Evolutionary conservation across 2,888 invertebrate species (phyloP).

Genomic region (Rotaria socialis): DNA sequence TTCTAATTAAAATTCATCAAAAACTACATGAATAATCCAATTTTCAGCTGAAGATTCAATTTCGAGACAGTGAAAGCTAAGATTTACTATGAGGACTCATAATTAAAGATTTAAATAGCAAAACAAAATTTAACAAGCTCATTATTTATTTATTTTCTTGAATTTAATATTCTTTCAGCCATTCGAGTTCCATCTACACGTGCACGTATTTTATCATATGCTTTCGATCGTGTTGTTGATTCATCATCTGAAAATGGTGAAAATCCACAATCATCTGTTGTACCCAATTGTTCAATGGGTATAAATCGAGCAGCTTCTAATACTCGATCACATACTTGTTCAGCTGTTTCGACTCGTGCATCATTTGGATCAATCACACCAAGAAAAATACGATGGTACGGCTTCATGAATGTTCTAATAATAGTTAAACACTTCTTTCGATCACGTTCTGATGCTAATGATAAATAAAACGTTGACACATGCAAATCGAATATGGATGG

Average conservation of each 20-base stretch:
- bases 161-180: slow-evolving; percentile 5
- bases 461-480: not conserved
- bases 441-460: not conserved
- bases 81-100: too few relatives aligned
- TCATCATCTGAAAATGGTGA: slow-evolving; percentile 23
- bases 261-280: slow-evolving; percentile 38
- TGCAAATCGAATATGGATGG: not conserved
- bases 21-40: too few relatives aligned
- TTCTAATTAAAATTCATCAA: too few relatives aligned
- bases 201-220: slow-evolving; percentile 13
- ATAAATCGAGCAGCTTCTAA: not conserved
- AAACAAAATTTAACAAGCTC: too few relatives aligned
- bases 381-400: not conserved
- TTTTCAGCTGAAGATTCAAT: too few relatives aligned
- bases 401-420: not conserved
- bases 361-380: not conserved
- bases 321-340: slow-evolving; percentile 20
- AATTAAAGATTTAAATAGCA: too few relatives aligned
- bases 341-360: not conserved
- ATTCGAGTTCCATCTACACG: slow-evolving; percentile 1
- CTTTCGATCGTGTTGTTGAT: not conserved
- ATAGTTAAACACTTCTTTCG: not conserved
- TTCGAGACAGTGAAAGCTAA: too few relatives aligned
- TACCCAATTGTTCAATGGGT: slow-evolving; percentile 5
- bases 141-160: not conserved